A percentile compares a stretch with the other conserved stretches of the same genome.
Conservation (phyloP, 2,888 invertebrate genomes). For the Crossocerus cetratus region DNA sequence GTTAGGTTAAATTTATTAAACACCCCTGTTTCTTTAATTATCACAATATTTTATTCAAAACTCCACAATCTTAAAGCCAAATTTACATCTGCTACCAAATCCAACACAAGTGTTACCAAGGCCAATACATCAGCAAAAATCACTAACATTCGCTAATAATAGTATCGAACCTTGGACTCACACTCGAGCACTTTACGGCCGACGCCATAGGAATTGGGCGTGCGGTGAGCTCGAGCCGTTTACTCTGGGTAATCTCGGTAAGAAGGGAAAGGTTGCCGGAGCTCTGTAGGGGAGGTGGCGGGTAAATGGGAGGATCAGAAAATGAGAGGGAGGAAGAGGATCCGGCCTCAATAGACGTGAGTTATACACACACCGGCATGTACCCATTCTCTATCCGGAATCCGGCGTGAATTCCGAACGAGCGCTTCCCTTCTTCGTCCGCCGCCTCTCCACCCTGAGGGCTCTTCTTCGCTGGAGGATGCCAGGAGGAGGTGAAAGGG, state of each 20-base stretch:
- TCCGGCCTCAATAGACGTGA: slow-evolving; percentile 41
- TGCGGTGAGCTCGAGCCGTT: neutral
- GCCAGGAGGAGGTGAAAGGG: too few species aligned
- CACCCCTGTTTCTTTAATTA: too few species aligned
- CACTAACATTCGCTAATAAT: too few species aligned
- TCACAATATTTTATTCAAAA: too few species aligned
- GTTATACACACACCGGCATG: slow-evolving; percentile 24
- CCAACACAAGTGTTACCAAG: too few species aligned
- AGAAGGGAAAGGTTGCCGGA: too few species aligned
- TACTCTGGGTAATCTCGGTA: slow-evolving; percentile 1
- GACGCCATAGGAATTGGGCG: neutral
- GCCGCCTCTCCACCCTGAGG: neutral
- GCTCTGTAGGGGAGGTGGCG: neutral
- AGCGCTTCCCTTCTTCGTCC: neutral
- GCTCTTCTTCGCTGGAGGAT: slow-evolving; percentile 4
- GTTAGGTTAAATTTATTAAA: too few species aligned
- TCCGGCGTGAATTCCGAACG: slow-evolving; percentile 32
- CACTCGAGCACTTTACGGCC: too few species aligned
- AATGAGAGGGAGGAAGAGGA: slow-evolving; percentile 30
- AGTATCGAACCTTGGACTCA: too few species aligned
- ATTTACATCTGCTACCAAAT: too few species aligned
- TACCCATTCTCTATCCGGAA: slow-evolving; percentile 37
- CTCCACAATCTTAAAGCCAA: too few species aligned
- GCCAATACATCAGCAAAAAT: too few species aligned
- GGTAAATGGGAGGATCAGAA: neutral